These are phyloP conservation scores for Siniperca undulata DNA, from an alignment of 2,797 vertebrate genomes.

Conservation along the genomic window DNA sequence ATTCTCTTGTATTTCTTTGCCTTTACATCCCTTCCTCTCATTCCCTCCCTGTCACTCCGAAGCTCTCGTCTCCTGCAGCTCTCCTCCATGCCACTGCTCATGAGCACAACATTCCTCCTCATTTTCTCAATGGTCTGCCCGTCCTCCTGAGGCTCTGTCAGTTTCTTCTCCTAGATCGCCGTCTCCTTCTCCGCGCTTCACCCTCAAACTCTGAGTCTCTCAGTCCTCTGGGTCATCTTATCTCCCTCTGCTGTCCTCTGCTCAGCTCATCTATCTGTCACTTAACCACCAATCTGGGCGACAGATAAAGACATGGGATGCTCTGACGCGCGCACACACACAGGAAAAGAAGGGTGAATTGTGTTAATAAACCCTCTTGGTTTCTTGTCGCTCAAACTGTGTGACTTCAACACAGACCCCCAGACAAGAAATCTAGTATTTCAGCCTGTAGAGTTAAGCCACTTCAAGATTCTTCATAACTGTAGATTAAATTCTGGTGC, in stretches of 20 bases:
- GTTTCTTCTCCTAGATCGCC: slow-evolving; percentile 27
- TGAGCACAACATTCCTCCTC: slow-evolving; percentile 54
- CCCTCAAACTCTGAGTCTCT: slow-evolving; percentile 26
- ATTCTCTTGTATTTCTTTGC: slow-evolving; percentile 23
- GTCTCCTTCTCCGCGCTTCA: slow-evolving; percentile 19
- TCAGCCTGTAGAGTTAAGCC: background rate
- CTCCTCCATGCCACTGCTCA: slow-evolving; percentile 25
- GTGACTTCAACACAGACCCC: background rate
- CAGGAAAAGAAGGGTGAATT: background rate
- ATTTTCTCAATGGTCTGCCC: slow-evolving; percentile 56
- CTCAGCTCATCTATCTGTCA: slow-evolving; percentile 48
- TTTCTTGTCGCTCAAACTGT: slow-evolving; percentile 21
- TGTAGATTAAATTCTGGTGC: background rate
- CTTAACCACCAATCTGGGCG: slow-evolving; percentile 28
- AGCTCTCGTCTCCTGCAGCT: slow-evolving; percentile 21
- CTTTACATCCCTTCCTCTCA: slow-evolving; percentile 1
- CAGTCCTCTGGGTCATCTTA: slow-evolving; percentile 36
- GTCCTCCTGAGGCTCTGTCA: slow-evolving; percentile 60
- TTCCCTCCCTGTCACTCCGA: slow-evolving; percentile 27
- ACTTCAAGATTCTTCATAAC: slow-evolving; percentile 5
- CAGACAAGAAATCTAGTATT: slow-evolving; percentile 7
- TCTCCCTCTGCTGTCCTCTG: slow-evolving; percentile 36
- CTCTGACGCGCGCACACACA: slow-evolving; percentile 13
- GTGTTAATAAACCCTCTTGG: slow-evolving; percentile 33
- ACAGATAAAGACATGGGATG: slow-evolving; percentile 25